Evolutionary conservation across 2,888 invertebrate species (phyloP).

Genomic region (Stenolophus ochropezus): DNA sequence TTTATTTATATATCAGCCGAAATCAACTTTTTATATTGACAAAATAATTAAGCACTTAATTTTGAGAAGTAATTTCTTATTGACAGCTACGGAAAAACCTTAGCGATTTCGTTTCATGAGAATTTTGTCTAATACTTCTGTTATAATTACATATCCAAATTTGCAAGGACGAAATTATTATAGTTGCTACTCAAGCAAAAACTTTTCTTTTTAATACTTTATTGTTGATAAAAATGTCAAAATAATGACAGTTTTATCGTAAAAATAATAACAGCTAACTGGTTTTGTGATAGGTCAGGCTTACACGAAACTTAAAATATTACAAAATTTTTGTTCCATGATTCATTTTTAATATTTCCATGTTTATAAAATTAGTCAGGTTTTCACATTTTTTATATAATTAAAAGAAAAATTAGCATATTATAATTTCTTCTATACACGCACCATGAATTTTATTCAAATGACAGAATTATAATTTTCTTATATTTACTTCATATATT

Average conservation of each 20-base stretch:
- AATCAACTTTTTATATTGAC: neutral
- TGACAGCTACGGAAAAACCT: neutral
- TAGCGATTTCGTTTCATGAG: neutral
- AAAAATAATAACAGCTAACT: neutral
- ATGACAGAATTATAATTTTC: too few relatives aligned
- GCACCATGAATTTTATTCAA: too few relatives aligned
- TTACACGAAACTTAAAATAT: neutral
- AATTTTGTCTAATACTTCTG: neutral
- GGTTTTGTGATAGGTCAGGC: conserved; percentile 29
- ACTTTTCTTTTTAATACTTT: neutral
- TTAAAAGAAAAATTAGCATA: too few relatives aligned
- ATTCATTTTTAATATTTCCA: neutral
- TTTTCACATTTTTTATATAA: too few relatives aligned
- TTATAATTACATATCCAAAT: conserved; percentile 17
- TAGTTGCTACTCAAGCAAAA: neutral
- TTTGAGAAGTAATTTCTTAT: neutral
- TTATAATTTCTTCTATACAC: too few relatives aligned
- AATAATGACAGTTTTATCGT: conserved; percentile 31
- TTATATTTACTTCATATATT: too few relatives aligned
- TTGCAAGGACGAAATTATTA: conserved; percentile 20
- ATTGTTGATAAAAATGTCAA: conserved; percentile 30
- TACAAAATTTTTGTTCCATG: neutral
- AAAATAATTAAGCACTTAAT: neutral
- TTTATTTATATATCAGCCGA: neutral
- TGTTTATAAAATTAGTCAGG: neutral